Base-by-base conservation (phyloP, 2,888 invertebrate genomes). In the Thereva unica region DNA sequence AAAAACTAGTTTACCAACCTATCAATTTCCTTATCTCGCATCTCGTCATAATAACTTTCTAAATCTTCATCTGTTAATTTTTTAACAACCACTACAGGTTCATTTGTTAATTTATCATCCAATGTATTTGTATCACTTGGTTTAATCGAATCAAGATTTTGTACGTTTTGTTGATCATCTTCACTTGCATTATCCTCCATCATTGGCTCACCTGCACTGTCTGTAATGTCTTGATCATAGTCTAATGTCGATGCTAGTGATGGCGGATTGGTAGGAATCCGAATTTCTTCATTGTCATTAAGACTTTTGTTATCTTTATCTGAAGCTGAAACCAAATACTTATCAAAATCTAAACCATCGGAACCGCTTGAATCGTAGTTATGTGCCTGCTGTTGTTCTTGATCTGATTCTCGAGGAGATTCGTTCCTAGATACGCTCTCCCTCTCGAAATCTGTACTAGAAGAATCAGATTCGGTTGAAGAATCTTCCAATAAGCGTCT, bases 11-110 rank as follows among this genome's bases (percentile, higher is more conserved):
- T 47, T 42, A 55, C 44, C 67, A 66, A 78, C 78, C 77, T 73
- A 47, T 78, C 75, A 12, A 79, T 78, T 74, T 78, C 78, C 54
- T 76, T 78, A 50, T 78, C 78, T 4, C 74, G 66, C 5, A 65
- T 71, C 49, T 74, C 72, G 57, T 75, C 75, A n/a, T 73, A 64
- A 56, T 66, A 67, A 12, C 64, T 57, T 47, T 68, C 73, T 63
- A 68, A 45, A 52, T 65, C 12, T 56, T 70, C 67, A 34, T 72
- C 69, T 8, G 37, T 55, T 40, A 64, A 34, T 34, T 45, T 45
- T 38, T 55, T 23, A 6, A 54, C 8, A 35, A 64, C n/a, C 8
- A 64, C 64, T 23, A 64, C 23, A 7, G 64, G 54, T 23, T 40
- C 6, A 38, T 47, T 54, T 6, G 54, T 54, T 23, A 64, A 47